Base-by-base conservation (phyloP, 1,140 invertebrate genomes). In the Leptinotarsa defecta region DNA sequence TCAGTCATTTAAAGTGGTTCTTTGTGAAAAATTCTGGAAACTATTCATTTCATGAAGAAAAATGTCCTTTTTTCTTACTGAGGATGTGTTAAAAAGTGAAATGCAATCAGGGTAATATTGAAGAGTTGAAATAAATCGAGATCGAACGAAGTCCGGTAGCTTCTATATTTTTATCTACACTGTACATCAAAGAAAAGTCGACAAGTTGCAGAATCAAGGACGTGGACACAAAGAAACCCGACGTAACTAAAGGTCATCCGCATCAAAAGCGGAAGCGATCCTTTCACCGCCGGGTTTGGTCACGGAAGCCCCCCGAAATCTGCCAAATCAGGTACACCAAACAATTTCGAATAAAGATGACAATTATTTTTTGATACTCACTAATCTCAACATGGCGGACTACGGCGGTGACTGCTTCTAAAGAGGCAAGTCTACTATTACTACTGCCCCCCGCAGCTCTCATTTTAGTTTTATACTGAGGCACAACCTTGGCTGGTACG, bases 361-460 rank as follows among this genome's bases (percentile, higher is more conserved):
- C 20, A 13, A 22, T 65, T 34, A 65, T 65, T 48, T 67, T 63
- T 74, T 48, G 68, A 73, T 79, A 83, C 82, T 83, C 77, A 83
- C 82, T 70, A 83, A 77, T 79, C 72, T 76, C 69, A 80, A 78
- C 82, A 83, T 83, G 78, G 63, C 78, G 76, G 20, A 76, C 34
- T 24, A 19, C 48, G 48, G 19, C 52, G 48, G 57, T 75, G 63
- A 68, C 70, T 77, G 80, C 76, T 80, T 81, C 79, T 78, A 78
- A 71, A 74, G 69, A 74, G 80, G 80, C 78, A 81, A 71, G 81
- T 43, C 34, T 11, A 82, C 82, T 77, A 73, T 68, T 71, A 81
- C 81, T 81, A 81, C 77, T 83, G 82, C 80, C 82, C 82, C 80
- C 76, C 77, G 77, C 75, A 76, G 77, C 64, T 69, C 57, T 64